Base-by-base conservation (phyloP, 2,888 invertebrate species). In the Dilophus febrilis region DNA sequence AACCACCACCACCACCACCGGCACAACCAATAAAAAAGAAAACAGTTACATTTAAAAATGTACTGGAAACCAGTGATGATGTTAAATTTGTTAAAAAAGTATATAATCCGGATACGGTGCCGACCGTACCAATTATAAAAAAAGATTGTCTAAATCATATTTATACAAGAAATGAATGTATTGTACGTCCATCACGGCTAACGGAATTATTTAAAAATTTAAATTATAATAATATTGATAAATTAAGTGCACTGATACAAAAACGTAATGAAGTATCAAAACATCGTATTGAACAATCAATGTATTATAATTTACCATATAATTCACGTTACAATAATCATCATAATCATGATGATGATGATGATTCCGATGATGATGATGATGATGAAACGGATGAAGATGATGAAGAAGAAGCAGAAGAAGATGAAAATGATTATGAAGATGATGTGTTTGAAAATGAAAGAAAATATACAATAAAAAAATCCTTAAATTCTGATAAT, bases 21-120 rank as follows among this genome's bases (percentile, higher is more conserved):
- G n/a, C 11, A 35, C 42, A 47, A 34, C 40, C 45, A 34, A 32
- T 40, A 50, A 61, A 68, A 42, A 73, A 72, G 57, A 74, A 74
- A 61, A 72, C 72, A 35, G 74, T 74, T 17, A 73, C 73, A 39
- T 74, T 74, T 58, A 72, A 72, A 46, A 71, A 69, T 48, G 69
- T 72, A 42, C 54, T 59, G 28, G 73, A 73, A 53, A 71, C 72
- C 46, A 73, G 72, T 55, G 72, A 72, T 56, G 73, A 73, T 52
- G 65, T 68, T 49, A 64, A 70, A 46, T 67, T 69, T 27, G 57
- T 71, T 6, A 72, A 69, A 53, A 70, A 68, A 50, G 63, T 71
- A 46, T 63, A 66, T 36, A 74, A 72, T 58, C 68, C 71, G 42
- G 68, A 70, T 55, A 69, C 68, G 54, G 67, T 67, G 39, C 73